Evolutionary conservation across 2,113 vertebrate genomes (phyloP).

Genomic region (Speoplatyrhinus poulsoni): DNA sequence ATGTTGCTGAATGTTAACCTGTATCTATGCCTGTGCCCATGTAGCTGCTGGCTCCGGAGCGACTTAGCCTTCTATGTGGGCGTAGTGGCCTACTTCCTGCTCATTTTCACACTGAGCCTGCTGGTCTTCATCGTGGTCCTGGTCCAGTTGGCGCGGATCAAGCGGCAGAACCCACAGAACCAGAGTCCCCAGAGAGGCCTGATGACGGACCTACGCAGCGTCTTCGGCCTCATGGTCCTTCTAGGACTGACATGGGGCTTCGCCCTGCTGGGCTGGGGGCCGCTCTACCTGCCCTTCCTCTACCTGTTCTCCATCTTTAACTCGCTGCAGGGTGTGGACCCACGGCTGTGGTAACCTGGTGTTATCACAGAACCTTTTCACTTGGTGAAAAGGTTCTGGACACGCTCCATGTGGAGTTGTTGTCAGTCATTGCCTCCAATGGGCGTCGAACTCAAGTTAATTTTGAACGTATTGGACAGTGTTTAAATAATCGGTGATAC

Average conservation of each 20-base stretch:
- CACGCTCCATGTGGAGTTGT: too few species aligned
- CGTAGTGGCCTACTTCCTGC: constrained; percentile 90
- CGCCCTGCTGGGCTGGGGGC: constrained; percentile 91
- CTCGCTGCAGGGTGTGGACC: constrained; percentile 87
- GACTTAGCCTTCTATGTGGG: constrained; percentile 85
- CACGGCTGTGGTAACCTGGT: not conserved
- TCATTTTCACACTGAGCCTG: constrained; percentile 86
- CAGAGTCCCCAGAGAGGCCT: constrained; percentile 81
- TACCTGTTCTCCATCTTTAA: constrained; percentile 96
- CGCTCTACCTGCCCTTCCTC: constrained; percentile 83
- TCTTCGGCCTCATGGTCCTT: constrained; percentile 86
- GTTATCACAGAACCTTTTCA: not conserved
- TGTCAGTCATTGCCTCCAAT: too few species aligned
- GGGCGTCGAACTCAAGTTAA: too few species aligned
- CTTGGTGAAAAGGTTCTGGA: too few species aligned
- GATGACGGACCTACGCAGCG: constrained; percentile 84
- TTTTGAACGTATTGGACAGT: too few species aligned
- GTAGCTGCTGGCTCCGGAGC: constrained; percentile 92
- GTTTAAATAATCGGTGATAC: too few species aligned
- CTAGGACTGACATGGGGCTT: constrained; percentile 97
- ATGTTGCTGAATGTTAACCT: not conserved
- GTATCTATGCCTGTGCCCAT: constrained; percentile 17
- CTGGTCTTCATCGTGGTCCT: constrained; percentile 92
- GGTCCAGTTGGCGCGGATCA: constrained; percentile 91
- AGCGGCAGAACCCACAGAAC: constrained; percentile 91